These are phyloP conservation scores for Salvelinus alpinus DNA, from an alignment of 2,113 vertebrate species.

Conservation along the genomic window DNA sequence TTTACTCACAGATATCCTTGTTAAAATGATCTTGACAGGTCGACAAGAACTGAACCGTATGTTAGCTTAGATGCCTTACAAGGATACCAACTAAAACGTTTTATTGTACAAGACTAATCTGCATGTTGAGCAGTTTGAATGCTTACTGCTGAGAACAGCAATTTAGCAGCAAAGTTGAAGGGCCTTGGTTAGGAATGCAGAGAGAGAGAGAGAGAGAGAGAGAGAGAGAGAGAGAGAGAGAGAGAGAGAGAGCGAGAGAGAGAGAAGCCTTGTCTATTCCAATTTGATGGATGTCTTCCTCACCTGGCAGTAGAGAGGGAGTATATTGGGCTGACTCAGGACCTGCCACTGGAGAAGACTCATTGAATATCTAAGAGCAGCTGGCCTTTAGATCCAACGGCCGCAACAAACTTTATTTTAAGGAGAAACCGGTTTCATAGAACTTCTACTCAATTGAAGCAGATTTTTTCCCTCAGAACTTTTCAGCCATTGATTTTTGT, in stretches of 20 bases:
- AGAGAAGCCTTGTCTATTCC: slow-evolving; percentile 38
- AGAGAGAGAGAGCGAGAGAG: slow-evolving; percentile 15
- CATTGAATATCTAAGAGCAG: slow-evolving; percentile 6
- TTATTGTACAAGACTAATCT: slow-evolving; percentile 16
- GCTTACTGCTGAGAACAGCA: neutral
- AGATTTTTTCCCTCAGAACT: too few relatives aligned
- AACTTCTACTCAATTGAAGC: too few relatives aligned
- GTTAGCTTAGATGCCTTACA: slow-evolving; percentile 42
- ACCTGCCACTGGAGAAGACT: too few relatives aligned
- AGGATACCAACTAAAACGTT: slow-evolving; percentile 30
- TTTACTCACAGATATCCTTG: neutral
- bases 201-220: slow-evolving; percentile 2
- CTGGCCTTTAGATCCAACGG: too few relatives aligned
- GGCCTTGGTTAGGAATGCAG: neutral
- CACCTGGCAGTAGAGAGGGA: slow-evolving; percentile 26
- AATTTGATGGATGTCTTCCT: slow-evolving; percentile 35
- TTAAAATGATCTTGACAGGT: slow-evolving; percentile 17
- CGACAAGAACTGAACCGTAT: slow-evolving; percentile 12
- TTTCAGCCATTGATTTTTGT: too few relatives aligned
- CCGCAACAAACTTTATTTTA: too few relatives aligned
- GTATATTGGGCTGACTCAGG: too few relatives aligned
- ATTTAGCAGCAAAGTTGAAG: neutral
- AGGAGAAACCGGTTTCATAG: too few relatives aligned
- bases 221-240: neutral
- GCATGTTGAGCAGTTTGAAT: slow-evolving; percentile 10